phyloP scores from a whole-genome alignment of 2,888 invertebrate genomes.

The Mimachlamys varia region DNA sequence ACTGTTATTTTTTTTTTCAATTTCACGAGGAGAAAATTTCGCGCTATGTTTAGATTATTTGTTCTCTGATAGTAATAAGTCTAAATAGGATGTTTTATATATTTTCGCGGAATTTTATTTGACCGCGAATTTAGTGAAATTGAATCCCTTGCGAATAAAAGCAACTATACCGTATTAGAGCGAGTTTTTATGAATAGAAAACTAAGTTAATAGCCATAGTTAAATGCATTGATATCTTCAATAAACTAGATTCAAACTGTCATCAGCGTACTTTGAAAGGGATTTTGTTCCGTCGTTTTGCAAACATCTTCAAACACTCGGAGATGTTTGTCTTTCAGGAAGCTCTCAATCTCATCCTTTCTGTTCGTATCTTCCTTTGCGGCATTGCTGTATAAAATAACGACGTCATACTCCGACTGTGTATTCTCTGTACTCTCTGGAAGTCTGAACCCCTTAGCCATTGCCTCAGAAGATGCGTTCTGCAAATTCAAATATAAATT shows the following conservation, averaged over 20 bases:
- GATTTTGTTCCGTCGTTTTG: not conserved
- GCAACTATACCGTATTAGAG: too few relatives aligned
- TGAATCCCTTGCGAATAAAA: too few relatives aligned
- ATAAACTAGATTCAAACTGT: not conserved
- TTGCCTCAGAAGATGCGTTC: not conserved
- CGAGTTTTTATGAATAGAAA: too few relatives aligned
- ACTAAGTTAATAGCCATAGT: too few relatives aligned
- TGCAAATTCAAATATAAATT: not conserved
- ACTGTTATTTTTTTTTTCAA: too few relatives aligned
- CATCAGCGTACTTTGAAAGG: not conserved
- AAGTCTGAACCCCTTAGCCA: not conserved
- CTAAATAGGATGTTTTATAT: too few relatives aligned
- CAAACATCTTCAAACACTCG: not conserved
- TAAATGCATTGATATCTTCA: too few relatives aligned
- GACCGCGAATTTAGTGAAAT: too few relatives aligned
- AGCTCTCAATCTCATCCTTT: not conserved
- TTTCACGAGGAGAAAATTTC: too few relatives aligned
- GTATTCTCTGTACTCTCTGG: not conserved
- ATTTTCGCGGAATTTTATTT: too few relatives aligned
- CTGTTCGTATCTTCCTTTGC: not conserved
- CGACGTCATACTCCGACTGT: not conserved
- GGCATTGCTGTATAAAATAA: not conserved
- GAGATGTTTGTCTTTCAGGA: not conserved
- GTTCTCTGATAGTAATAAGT: too few relatives aligned
- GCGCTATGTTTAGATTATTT: too few relatives aligned